A percentile compares a stretch with the other conserved stretches of the same genome.
These are phyloP conservation scores for Plectropomus leopardus DNA, from an alignment of 2,113 vertebrate species.

Conservation along the genomic window DNA sequence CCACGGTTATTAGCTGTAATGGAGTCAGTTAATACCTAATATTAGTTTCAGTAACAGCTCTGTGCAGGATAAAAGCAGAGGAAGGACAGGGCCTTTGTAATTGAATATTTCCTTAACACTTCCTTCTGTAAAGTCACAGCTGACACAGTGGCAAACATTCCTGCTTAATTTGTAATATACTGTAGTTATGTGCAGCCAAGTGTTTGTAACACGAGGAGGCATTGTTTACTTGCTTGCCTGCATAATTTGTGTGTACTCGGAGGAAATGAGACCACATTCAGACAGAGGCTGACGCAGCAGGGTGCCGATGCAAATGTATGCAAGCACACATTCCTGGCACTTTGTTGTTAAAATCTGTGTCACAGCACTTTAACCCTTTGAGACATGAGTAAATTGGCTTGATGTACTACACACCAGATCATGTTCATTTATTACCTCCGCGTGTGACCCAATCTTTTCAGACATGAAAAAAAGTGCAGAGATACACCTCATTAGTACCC, in stretches of 20 bases:
- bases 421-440: too few species aligned
- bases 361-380: too few species aligned
- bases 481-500: too few species aligned
- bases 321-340: too few species aligned
- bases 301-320: too few species aligned
- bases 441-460: too few species aligned
- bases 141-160: neutral
- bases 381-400: too few species aligned
- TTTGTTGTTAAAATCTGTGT: too few species aligned
- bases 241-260: neutral
- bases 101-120: conserved; percentile 1
- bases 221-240: neutral
- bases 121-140: conserved; percentile 4
- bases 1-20: neutral
- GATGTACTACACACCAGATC: too few species aligned
- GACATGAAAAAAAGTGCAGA: too few species aligned
- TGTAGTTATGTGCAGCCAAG: neutral
- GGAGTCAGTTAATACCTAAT: neutral
- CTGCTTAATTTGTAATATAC: neutral
- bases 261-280: neutral
- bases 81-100: neutral
- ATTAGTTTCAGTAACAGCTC: neutral
- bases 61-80: neutral
- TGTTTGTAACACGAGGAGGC: neutral
- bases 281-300: too few species aligned